These are phyloP conservation scores for Geopemphigus sp. DNA, from an alignment of 1,140 invertebrate genomes.

Conservation along the genomic window DNA sequence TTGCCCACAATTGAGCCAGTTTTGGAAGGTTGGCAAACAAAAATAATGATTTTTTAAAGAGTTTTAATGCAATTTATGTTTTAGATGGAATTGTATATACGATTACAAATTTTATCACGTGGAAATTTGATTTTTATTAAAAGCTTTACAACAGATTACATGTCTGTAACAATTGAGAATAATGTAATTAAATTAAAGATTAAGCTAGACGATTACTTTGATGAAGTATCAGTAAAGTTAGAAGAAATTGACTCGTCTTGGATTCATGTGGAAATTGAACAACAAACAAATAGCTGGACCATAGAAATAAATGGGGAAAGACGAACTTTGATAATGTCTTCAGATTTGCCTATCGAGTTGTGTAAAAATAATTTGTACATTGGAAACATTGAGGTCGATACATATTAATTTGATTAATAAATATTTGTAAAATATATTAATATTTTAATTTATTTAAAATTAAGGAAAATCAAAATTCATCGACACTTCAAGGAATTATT, in stretches of 20 bases:
- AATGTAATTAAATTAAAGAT: neutral
- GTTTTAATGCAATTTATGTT: neutral
- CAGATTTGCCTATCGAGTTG: neutral
- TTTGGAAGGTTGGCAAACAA: neutral
- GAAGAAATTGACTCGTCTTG: conserved; percentile 32
- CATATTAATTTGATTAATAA: no score
- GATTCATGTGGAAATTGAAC: conserved; percentile 24
- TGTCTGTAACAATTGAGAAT: conserved; percentile 8
- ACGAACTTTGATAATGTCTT: neutral
- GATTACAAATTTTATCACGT: neutral
- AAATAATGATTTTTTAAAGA: neutral
- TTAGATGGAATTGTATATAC: conserved; percentile 19
- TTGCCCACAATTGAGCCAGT: neutral
- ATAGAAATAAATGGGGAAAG: conserved; percentile 11
- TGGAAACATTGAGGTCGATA: conserved; percentile 6
- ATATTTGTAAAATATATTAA: neutral
- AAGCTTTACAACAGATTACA: neutral
- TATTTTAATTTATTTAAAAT: neutral
- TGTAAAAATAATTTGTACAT: conserved; percentile 24
- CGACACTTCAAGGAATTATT: conserved; percentile 21
- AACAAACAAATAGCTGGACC: neutral
- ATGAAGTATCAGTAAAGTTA: conserved; percentile 3
- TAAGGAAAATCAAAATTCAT: conserved; percentile 6
- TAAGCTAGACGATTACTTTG: conserved; percentile 35
- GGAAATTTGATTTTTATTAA: conserved; percentile 20